Conservation (phyloP, 1,140 invertebrate genomes). For the Ceratina australensis region DNA sequence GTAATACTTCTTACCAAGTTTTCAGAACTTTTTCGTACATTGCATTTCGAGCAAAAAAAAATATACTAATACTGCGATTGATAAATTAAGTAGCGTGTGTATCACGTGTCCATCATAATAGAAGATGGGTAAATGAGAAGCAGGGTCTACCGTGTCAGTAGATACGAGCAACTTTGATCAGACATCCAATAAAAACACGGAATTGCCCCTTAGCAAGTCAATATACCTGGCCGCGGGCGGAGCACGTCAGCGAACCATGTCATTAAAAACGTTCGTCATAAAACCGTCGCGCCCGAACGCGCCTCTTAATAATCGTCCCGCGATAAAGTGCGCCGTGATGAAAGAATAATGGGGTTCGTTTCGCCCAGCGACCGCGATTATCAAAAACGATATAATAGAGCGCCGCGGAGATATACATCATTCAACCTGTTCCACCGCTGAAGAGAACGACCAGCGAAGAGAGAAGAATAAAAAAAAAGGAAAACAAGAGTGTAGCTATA, state of each 20-base stretch:
- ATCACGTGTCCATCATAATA: too few relatives aligned
- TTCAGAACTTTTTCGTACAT: too few relatives aligned
- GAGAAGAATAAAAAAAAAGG: not conserved
- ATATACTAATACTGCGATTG: too few relatives aligned
- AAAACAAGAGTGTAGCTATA: slow-evolving; percentile 1
- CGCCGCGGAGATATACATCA: slow-evolving; percentile 49
- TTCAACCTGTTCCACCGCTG: slow-evolving; percentile 9
- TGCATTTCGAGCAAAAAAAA: too few relatives aligned
- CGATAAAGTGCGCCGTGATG: slow-evolving; percentile 1
- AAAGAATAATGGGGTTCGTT: slow-evolving; percentile 22
- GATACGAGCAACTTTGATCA: not conserved
- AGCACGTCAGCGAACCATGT: not conserved
- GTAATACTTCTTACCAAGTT: too few relatives aligned
- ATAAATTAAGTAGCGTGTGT: too few relatives aligned
- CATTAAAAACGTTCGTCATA: not conserved
- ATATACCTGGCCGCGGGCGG: not conserved
- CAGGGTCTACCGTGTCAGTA: not conserved
- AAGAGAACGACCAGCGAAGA: not conserved
- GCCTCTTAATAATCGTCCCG: slow-evolving; percentile 23
- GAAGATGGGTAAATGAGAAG: too few relatives aligned
- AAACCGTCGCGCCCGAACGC: not conserved
- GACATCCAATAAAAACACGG: not conserved
- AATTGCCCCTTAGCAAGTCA: not conserved
- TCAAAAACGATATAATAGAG: slow-evolving; percentile 50
- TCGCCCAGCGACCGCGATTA: slow-evolving; percentile 11